phyloP scores from a whole-genome alignment of 2,888 invertebrate genomes.

The Pemphredon lugubris region DNA sequence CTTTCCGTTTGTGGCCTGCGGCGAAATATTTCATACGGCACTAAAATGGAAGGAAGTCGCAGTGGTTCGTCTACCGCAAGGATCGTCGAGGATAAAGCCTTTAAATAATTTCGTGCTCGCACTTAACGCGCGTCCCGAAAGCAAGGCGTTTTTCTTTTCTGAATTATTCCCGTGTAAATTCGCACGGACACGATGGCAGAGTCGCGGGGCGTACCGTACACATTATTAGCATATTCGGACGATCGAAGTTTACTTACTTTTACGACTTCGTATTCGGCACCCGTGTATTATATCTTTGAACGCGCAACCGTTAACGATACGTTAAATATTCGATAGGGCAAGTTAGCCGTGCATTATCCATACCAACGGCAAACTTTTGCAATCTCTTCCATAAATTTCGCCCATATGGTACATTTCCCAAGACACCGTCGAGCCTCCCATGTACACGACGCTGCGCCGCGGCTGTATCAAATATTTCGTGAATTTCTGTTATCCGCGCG shows the following conservation, averaged over 20 bases:
- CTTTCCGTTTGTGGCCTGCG: constrained; percentile 67
- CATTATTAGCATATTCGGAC: not conserved
- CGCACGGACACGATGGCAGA: not conserved
- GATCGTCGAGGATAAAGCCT: constrained; percentile 19
- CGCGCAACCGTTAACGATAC: not conserved
- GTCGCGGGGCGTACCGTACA: not conserved
- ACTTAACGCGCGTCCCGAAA: not conserved
- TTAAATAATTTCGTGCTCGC: constrained; percentile 44
- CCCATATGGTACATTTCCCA: not conserved
- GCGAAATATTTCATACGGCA: constrained; percentile 65
- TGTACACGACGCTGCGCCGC: constrained; percentile 18
- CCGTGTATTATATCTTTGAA: no score
- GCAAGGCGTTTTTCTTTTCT: not conserved
- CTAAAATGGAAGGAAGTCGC: constrained; percentile 55
- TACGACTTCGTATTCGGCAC: no score
- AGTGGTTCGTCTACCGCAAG: constrained; percentile 41
- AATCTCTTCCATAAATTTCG: constrained; percentile 50
- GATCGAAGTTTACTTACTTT: no score
- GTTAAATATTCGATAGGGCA: constrained; percentile 31
- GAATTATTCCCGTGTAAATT: not conserved
- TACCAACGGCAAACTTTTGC: constrained; percentile 17
- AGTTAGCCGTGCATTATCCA: constrained; percentile 22
- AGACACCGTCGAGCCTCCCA: constrained; percentile 12
- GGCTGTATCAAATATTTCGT: constrained; percentile 53
- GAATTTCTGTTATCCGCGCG: constrained; percentile 36